phyloP scores from a whole-genome alignment of 2,888 invertebrate species.

The Ctenicera cuprea region DNA sequence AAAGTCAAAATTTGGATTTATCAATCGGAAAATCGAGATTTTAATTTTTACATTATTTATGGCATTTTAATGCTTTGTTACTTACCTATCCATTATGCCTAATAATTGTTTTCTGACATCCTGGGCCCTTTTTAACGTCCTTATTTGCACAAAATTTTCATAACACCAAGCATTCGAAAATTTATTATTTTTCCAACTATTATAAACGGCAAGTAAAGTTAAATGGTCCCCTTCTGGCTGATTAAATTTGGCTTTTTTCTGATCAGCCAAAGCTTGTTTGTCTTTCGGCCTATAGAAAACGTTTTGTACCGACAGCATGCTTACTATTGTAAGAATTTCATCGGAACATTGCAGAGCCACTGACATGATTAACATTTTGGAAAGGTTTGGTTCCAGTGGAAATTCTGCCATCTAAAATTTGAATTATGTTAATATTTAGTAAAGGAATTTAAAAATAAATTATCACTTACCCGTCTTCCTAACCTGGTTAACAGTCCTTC shows the following conservation, averaged over 20 bases:
- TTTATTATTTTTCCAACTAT: constrained; percentile 99
- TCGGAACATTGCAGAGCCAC: constrained; percentile 98
- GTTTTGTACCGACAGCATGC: constrained; percentile 99
- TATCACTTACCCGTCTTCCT: constrained; percentile 79
- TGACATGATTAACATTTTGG: constrained; percentile 99
- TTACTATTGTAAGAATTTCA: constrained; percentile 98
- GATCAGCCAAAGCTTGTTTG: constrained; percentile 97
- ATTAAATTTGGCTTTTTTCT: constrained; percentile 99
- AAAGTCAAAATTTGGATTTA: too few species aligned
- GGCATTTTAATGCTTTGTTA: too few species aligned
- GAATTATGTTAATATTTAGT: constrained; percentile 19
- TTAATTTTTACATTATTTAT: too few species aligned
- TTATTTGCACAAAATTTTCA: constrained; percentile 98
- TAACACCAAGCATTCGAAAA: constrained; percentile 99
- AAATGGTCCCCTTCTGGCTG: constrained; percentile 99
- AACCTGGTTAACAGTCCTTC: constrained; percentile 90
- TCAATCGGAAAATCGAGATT: too few species aligned
- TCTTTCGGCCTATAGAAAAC: constrained; percentile 97
- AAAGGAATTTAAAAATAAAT: constrained; percentile 30
- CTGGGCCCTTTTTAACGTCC: constrained; percentile 97
- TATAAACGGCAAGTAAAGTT: constrained; percentile 97
- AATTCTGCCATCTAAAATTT: constrained; percentile 95
- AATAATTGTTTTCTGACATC: constrained; percentile 98
- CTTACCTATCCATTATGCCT: constrained; percentile 95
- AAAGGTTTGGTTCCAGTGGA: constrained; percentile 97